Evolutionary conservation across 2,797 vertebrate genomes (phyloP).

Genomic region (Hydrophis major): DNA sequence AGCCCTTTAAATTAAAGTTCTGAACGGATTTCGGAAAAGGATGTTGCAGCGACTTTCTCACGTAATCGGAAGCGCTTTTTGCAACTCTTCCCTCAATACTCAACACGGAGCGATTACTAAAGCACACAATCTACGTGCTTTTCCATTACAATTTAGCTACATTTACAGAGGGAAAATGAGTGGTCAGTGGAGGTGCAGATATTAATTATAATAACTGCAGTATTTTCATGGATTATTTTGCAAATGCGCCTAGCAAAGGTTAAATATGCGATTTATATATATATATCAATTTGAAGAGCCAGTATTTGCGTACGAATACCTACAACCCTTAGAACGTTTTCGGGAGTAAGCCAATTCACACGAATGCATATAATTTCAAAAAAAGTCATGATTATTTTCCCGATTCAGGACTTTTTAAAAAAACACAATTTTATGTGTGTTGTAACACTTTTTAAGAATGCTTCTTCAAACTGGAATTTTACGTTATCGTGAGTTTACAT

Average conservation of each 20-base stretch:
- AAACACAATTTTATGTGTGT: too few relatives aligned
- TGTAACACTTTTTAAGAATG: too few relatives aligned
- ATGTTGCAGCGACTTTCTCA: not conserved
- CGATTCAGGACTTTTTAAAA: not conserved
- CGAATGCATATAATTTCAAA: not conserved
- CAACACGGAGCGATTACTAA: constrained; percentile 46
- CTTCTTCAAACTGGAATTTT: not conserved
- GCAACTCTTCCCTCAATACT: constrained; percentile 35
- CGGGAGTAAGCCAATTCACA: not conserved
- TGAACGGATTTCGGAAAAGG: not conserved
- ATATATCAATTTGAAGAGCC: not conserved
- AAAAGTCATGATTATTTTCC: not conserved
- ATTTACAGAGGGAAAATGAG: not conserved
- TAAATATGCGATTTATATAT: not conserved
- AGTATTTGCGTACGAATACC: not conserved
- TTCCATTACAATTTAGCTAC: not conserved
- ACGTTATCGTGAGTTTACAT: not conserved
- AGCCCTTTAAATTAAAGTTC: not conserved
- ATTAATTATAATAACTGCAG: too few relatives aligned
- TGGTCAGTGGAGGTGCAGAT: not conserved
- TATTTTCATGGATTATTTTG: not conserved
- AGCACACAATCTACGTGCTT: constrained; percentile 38
- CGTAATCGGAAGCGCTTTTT: constrained; percentile 45
- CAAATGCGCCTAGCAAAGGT: not conserved
- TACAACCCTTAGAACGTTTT: not conserved